A percentile compares a stretch with the other conserved stretches of the same genome.
These are phyloP conservation scores for Apeltes quadracus DNA, from an alignment of 2,113 vertebrate genomes.

Conservation along the genomic window DNA sequence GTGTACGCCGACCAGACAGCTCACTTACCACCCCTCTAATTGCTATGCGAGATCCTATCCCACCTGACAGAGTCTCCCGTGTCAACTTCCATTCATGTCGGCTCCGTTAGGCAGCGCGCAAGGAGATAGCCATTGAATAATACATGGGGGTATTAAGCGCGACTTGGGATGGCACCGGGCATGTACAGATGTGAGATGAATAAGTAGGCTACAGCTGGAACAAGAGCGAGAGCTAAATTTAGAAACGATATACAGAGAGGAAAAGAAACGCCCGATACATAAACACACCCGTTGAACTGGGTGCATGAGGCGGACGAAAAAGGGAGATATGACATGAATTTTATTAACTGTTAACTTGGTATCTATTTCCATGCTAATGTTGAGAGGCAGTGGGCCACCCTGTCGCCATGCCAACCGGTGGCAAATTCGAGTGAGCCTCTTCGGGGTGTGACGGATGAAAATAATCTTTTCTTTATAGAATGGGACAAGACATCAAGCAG, in stretches of 20 bases:
- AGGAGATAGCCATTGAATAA: conserved; percentile 68
- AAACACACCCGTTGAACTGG: too few relatives aligned
- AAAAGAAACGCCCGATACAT: conserved; percentile 4
- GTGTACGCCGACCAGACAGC: conserved; percentile 54
- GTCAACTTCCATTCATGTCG: conserved; percentile 62
- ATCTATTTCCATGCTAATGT: conserved; percentile 33
- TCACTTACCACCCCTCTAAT: conserved; percentile 71
- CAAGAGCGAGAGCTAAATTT: conserved; percentile 37
- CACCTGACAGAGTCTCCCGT: conserved; percentile 61
- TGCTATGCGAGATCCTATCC: conserved; percentile 62
- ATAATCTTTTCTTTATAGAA: conserved; percentile 53
- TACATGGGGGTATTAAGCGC: conserved; percentile 64
- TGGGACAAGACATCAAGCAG: conserved; percentile 55
- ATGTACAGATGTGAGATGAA: conserved; percentile 51
- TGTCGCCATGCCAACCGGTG: conserved; percentile 65
- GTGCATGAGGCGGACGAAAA: conserved; percentile 19
- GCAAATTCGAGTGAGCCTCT: conserved; percentile 41
- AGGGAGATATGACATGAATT: conserved; percentile 4
- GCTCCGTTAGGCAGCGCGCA: conserved; percentile 53
- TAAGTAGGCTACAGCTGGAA: conserved; percentile 38
- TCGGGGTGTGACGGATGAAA: conserved; percentile 57
- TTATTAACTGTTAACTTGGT: conserved; percentile 33
- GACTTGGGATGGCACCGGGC: conserved; percentile 42
- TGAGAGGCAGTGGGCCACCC: conserved; percentile 26
- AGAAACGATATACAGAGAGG: conserved; percentile 22